Base-by-base conservation (phyloP, 2,113 vertebrate species). In the Prunella himalayana region DNA sequence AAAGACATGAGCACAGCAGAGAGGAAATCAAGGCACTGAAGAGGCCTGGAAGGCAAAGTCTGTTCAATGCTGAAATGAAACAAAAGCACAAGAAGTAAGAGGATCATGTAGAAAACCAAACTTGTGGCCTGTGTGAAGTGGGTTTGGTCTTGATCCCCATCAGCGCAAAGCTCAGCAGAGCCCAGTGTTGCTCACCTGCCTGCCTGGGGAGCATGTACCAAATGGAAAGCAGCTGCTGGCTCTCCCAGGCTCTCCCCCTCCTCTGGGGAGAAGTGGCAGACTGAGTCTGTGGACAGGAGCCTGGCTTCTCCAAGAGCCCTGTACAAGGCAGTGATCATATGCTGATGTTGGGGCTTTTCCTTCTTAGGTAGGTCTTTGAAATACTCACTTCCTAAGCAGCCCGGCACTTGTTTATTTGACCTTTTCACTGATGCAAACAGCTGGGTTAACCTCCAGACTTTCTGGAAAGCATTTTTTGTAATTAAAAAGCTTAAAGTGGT, bases 401-500 rank as follows among this genome's bases (percentile, higher is more conserved):
- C 63, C 56, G 75, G 51, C 47, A 6, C 41, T 76, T 45, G 14
- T 51, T 79, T 54, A 66, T 65, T 79, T 79, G 66, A 64, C 19
- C 35, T 65, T 39, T 76, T 41, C 35, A 8, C 24, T 66, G 50
- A 39, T 95, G 78, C 35, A 70, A 65, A 11, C 45, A 82, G 86
- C 78, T 35, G 45, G 47, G 71, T 94, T 92, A 83, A 92, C 56
- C 92, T 73, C 47, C 25, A 82, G 65, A 78, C 90, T 86, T 88
- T 37, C 66, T 83, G 85, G 64, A 84, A 71, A 78, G n/a, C 14
- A 0, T 80, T 87, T 89, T 44, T 49, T 76, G 50, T 85, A 57
- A 90, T 88, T 81, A 91, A 93, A 94, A 82, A 87, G 75, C 66
- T 82, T 31, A 33, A 88, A 86, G 60, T 30, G n/a, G 90, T n/a